Base-by-base conservation (phyloP, 1,140 invertebrate genomes). In the Lepidotrigona ventralis region DNA sequence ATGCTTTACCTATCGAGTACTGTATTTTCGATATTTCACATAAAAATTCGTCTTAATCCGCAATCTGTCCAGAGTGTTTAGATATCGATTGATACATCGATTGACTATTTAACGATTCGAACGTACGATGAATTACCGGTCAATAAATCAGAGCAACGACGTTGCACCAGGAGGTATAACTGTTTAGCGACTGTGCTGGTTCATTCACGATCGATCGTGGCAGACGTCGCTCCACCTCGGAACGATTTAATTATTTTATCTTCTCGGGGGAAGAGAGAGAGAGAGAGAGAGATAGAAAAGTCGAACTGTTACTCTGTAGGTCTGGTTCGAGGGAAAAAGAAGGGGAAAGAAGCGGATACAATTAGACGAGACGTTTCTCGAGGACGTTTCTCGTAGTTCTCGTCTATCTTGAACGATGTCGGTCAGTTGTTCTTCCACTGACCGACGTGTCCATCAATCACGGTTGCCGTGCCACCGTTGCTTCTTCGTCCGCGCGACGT, bases 371-470 rank as follows among this genome's bases (percentile, higher is more conserved):
- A 83, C 74, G 81, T 83, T 68, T 58, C 60, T 78, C 17, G 69
- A 60, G 15, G 19, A 33, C 33, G 33, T 33, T 33, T 33, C 33
- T 26, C 39, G 70, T 21, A 12, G 68, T 8, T 46, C 56, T 79
- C 63, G 75, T 77, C 46, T 84, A 53, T 72, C 33, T 46, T 6
- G 58, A 23, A 53, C 58, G 69, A 56, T 21, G 80, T 63, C 19
- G 53, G 78, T 69, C 66, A 77, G 79, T 86, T 87, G 72, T 84
- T 86, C 68, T 53, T 74, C 58, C 60, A 60, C 51, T 77, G 82
- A 60, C 51, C 73, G 82, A 84, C 82, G 77, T 76, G 85, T 87
- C 80, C 72, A 86, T 87, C 74, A 86, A 87, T 78, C 60, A 78
- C 56, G 26, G 63, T 69, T 17, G 19, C 54, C 71, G 54, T 14